Evolutionary conservation across 1,140 invertebrate genomes (phyloP), one percentile per base, ranked within the genome.

Genomic region (Goniozus legneri): DNA sequence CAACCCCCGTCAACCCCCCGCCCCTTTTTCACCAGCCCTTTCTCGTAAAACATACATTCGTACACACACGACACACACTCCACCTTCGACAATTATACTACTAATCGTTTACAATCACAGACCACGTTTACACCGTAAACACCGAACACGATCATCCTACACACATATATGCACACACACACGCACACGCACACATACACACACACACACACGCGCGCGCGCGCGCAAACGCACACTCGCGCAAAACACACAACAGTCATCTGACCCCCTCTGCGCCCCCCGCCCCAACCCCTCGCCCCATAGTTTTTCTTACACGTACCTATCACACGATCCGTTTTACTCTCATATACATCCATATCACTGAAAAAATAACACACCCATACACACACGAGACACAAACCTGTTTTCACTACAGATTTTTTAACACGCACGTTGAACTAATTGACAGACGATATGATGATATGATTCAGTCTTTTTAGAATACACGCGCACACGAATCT

Each of bases 401-500:
- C n/a, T 22, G 14, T 22, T n/a, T 13, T 6, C 6, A 33, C n/a
- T 15, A 4, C 33, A 15, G 16, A 10, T 8, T 16, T n/a, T 47
- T 33, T 12, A 24, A 8, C 56, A 59, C 50, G 54, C 52, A 32
- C 18, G n/a, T n/a, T n/a, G n/a, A n/a, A n/a, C n/a, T n/a, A n/a
- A n/a, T n/a, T n/a, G n/a, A n/a, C n/a, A n/a, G n/a, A n/a, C n/a
- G n/a, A n/a, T n/a, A n/a, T n/a, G n/a, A n/a, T n/a, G n/a, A n/a
- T n/a, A n/a, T 42, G 35, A 48, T 44, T 47, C 55, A n/a, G n/a
- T n/a, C n/a, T n/a, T n/a, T n/a, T n/a, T n/a, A n/a, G n/a, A n/a
- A 58, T 58, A 57, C 56, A 58, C 56, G 56, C 55, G 56, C 56
- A 57, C 56, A 58, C 34, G 24, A 58, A n/a, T n/a, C n/a, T n/a